Base-by-base conservation (phyloP, 2,888 invertebrate species). In the Drosophila nigritarsus region DNA sequence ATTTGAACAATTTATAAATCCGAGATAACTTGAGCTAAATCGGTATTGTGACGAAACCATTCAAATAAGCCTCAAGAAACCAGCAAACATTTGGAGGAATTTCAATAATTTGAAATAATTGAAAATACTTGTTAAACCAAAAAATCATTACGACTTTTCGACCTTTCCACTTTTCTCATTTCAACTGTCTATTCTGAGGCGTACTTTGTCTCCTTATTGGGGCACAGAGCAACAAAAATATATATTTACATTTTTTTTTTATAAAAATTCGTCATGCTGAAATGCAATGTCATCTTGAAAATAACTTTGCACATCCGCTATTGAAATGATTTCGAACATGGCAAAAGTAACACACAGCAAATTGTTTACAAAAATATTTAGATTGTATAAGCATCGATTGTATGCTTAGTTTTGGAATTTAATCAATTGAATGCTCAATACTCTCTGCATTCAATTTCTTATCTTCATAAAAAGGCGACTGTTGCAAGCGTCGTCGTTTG, bases 401-500 rank as follows among this genome's bases (percentile, higher is more conserved):
- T 7, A 4, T 24, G 45, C 7, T 24, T 15, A 24, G 15, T 15
- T 24, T 24, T 4, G 20, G 56, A 20, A 50, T 56, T 65, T n/a
- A 55, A 49, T 55, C 55, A 29, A 38, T 11, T 20, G 61, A n/a
- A 38, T 32, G 15, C 24, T 45, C 53, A 64, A 64, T 56, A 13
- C 18, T 34, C 15, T 20, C 15, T 53, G 13, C 32, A 53, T 34
- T 53, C 36, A 15, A 70, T 53, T 62, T 20, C 65, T 55, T 71
- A 66, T 72, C 69, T 61, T 36, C 15, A 59, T 18, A 8, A 13
- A 38, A 13, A 55, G 38, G 8, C 11, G 34, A 50, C 40, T 42
- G 54, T 54, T 62, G 76, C 59, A 76, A 73, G 63, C 24, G 45
- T 24, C 20, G 45, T 24, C 24, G 45, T 36, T 55, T 18, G 75